phyloP scores from a whole-genome alignment of 2,888 invertebrate species.

The Caenorhabditis imperialis region DNA sequence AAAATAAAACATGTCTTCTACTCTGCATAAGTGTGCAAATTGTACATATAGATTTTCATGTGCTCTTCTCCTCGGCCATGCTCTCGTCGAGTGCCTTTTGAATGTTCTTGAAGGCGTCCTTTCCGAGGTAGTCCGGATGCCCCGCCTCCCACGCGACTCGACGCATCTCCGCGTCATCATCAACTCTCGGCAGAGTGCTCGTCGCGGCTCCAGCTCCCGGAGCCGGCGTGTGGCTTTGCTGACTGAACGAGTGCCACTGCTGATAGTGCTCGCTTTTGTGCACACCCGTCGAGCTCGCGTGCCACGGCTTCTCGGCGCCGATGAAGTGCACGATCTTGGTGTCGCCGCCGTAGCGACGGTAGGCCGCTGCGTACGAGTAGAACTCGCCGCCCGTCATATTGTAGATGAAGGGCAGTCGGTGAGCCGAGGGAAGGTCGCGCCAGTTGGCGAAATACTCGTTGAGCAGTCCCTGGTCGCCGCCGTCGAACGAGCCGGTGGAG shows the following conservation, averaged over 20 bases:
- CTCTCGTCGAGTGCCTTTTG: constrained; percentile 67
- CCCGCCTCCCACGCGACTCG: constrained; percentile 84
- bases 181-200: constrained; percentile 58
- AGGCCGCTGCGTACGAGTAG: constrained; percentile 96
- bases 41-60: no score
- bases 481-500: constrained; percentile 94
- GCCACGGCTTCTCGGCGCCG: constrained; percentile 95
- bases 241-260: constrained; percentile 83
- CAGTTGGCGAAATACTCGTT: constrained; percentile 95
- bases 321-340: constrained; percentile 98
- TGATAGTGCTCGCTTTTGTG: constrained; percentile 79
- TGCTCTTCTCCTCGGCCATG: constrained; percentile 12
- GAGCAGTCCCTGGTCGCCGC: constrained; percentile 86
- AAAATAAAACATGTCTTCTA: no score
- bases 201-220: no score
- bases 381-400: constrained; percentile 96
- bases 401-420: constrained; percentile 95
- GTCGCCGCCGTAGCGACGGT: constrained; percentile 92
- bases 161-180: constrained; percentile 63
- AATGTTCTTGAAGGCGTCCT: constrained; percentile 95
- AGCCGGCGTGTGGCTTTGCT: neutral
- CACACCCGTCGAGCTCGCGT: constrained; percentile 47
- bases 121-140: constrained; percentile 93
- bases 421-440: constrained; percentile 90
- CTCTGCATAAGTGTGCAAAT: no score